A percentile compares a stretch with the other conserved stretches of the same genome.
Evolutionary conservation across 2,113 vertebrate species (phyloP).

Genomic region (Triplophysa dalaica): DNA sequence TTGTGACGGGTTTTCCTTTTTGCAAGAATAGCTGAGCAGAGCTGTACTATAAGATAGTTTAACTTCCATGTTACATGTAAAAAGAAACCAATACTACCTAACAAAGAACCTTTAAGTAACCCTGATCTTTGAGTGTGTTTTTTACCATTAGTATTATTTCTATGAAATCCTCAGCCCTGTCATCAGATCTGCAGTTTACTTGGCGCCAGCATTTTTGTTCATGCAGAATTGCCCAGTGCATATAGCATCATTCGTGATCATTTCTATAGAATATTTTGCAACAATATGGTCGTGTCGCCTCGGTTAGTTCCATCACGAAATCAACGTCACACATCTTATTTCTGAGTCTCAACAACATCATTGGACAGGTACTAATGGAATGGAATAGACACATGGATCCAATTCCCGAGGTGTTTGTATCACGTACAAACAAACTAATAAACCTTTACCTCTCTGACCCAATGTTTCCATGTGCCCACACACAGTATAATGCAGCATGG

Average conservation of each 20-base stretch:
- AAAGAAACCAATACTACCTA: too few relatives aligned
- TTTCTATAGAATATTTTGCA: not conserved
- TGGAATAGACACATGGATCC: not conserved
- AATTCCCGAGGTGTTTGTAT: not conserved
- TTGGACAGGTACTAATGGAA: not conserved
- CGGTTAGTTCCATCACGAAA: not conserved
- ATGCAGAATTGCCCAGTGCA: not conserved
- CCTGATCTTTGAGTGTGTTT: not conserved
- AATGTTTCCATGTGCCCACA: slow-evolving; percentile 23
- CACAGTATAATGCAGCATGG: not conserved
- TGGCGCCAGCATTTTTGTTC: too few relatives aligned
- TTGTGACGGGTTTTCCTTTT: too few relatives aligned
- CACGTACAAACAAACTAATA: not conserved
- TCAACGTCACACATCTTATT: not conserved
- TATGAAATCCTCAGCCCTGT: not conserved
- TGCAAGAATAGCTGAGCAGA: too few relatives aligned
- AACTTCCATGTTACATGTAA: too few relatives aligned
- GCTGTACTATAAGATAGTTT: too few relatives aligned
- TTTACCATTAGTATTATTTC: not conserved
- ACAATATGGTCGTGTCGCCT: not conserved
- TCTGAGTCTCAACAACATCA: slow-evolving; percentile 8
- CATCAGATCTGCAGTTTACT: too few relatives aligned
- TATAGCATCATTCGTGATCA: not conserved
- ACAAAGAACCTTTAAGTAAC: too few relatives aligned
- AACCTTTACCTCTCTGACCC: slow-evolving; percentile 2